A percentile compares a stretch with the other conserved stretches of the same genome.
These are phyloP conservation scores for Zaprionus tsacasi DNA, from an alignment of 1,140 invertebrate species.

Conservation along the genomic window DNA sequence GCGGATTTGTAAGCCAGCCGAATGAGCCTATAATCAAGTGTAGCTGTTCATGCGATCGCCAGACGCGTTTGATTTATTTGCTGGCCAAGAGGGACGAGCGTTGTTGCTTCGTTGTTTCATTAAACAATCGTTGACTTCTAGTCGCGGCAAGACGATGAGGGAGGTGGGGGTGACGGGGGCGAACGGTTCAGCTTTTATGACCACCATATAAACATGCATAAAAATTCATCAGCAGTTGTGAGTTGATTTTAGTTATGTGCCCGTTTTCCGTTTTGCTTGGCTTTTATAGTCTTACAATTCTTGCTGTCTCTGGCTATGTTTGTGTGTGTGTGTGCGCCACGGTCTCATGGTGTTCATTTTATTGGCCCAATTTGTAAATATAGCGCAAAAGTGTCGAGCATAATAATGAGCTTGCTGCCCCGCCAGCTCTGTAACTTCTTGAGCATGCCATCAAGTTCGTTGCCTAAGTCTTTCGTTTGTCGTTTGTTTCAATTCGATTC, in stretches of 20 bases:
- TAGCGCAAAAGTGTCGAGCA: constrained; percentile 79
- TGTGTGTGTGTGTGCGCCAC: background rate
- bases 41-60: constrained; percentile 39
- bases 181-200: constrained; percentile 57
- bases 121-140: constrained; percentile 80
- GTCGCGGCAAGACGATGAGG: constrained; percentile 8
- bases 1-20: constrained; percentile 59
- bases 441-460: constrained; percentile 68
- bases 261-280: constrained; percentile 54
- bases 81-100: constrained; percentile 31
- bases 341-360: constrained; percentile 73
- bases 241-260: constrained; percentile 59
- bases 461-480: constrained; percentile 70
- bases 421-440: constrained; percentile 46
- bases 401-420: constrained; percentile 66
- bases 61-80: constrained; percentile 72
- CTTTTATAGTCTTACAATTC: constrained; percentile 77
- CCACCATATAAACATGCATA: constrained; percentile 79
- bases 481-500: constrained; percentile 17
- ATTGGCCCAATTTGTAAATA: constrained; percentile 83
- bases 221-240: constrained; percentile 77
- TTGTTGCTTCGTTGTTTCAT: constrained; percentile 58
- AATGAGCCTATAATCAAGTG: constrained; percentile 69
- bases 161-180: background rate
- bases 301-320: constrained; percentile 18